A percentile compares a stretch with the other conserved stretches of the same genome.
Conservation (phyloP, 2,797 vertebrate genomes). For the Synanceia verrucosa region DNA sequence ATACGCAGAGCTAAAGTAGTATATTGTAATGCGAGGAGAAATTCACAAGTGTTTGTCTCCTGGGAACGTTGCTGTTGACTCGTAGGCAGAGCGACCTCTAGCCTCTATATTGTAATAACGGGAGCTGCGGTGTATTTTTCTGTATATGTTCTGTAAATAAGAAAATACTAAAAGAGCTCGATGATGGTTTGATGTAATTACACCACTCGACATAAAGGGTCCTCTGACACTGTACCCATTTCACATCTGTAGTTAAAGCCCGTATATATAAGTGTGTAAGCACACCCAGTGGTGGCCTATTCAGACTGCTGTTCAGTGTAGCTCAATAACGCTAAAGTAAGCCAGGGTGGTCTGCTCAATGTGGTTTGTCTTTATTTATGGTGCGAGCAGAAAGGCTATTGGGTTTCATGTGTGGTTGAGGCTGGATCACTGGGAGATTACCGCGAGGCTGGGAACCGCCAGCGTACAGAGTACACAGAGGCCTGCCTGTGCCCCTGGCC, state of each 20-base stretch:
- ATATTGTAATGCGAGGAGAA: conserved; percentile 49
- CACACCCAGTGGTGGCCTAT: conserved; percentile 43
- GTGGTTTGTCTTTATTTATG: conserved; percentile 77
- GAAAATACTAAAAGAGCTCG: conserved; percentile 5
- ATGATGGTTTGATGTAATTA: conserved; percentile 33
- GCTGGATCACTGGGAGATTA: conserved; percentile 76
- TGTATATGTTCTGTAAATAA: conserved; percentile 24
- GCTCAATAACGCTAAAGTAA: conserved; percentile 36
- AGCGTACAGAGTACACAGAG: conserved; percentile 64
- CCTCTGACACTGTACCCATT: conserved; percentile 26
- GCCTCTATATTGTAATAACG: conserved; percentile 29
- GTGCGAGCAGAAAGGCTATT: conserved; percentile 64
- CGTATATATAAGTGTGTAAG: conserved; percentile 34
- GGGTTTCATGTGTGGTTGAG: conserved; percentile 78
- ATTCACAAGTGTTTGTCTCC: conserved; percentile 45
- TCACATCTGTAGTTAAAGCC: conserved; percentile 36
- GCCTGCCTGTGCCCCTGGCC: conserved; percentile 67
- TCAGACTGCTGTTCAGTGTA: conserved; percentile 29
- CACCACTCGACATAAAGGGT: conserved; percentile 30
- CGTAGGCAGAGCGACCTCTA: conserved; percentile 13
- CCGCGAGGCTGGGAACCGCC: conserved; percentile 68
- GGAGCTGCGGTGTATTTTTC: conserved; percentile 5
- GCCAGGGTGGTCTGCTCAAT: conserved; percentile 74
- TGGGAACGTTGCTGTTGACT: conserved; percentile 46
- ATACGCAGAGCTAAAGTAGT: conserved; percentile 46